Conservation (phyloP, 1,140 invertebrate genomes). For the Araneus ventricosus region DNA sequence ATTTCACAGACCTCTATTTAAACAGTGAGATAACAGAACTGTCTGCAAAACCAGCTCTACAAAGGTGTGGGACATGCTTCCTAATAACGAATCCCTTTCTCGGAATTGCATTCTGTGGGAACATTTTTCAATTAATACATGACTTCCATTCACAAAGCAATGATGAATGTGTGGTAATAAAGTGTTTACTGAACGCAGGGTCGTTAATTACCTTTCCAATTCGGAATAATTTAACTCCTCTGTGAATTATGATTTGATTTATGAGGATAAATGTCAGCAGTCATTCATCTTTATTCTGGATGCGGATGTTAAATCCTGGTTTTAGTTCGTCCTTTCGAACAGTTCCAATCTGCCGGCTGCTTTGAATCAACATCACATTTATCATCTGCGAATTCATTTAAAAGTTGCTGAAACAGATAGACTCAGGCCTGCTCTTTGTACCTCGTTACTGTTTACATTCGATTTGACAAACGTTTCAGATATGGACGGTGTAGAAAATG, state of each 20-base stretch:
- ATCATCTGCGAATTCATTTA: not conserved
- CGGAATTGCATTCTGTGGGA: not conserved
- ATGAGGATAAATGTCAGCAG: conserved; percentile 29
- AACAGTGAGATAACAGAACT: not conserved
- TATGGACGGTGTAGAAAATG: too few species aligned
- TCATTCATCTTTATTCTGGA: conserved; percentile 20
- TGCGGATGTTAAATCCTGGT: not conserved
- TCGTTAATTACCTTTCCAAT: conserved; percentile 57
- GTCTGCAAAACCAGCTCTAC: not conserved
- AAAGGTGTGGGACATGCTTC: not conserved
- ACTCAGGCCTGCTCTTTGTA: too few species aligned
- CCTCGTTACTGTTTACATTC: too few species aligned
- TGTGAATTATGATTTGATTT: conserved; percentile 57
- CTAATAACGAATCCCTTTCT: not conserved
- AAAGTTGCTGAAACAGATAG: not conserved
- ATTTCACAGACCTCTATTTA: too few species aligned
- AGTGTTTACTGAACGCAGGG: conserved; percentile 11
- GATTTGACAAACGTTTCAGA: too few species aligned
- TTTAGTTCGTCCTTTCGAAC: not conserved
- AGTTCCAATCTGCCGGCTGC: not conserved
- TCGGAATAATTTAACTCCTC: not conserved
- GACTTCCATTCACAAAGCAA: not conserved
- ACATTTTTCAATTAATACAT: conserved; percentile 18
- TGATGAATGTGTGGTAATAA: conserved; percentile 46
- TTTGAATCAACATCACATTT: not conserved